A percentile compares a stretch with the other conserved stretches of the same genome.
Evolutionary conservation across 92 coral and sea anemone species (phyloP).

Genomic region (Epizoanthus rinbou): DNA sequence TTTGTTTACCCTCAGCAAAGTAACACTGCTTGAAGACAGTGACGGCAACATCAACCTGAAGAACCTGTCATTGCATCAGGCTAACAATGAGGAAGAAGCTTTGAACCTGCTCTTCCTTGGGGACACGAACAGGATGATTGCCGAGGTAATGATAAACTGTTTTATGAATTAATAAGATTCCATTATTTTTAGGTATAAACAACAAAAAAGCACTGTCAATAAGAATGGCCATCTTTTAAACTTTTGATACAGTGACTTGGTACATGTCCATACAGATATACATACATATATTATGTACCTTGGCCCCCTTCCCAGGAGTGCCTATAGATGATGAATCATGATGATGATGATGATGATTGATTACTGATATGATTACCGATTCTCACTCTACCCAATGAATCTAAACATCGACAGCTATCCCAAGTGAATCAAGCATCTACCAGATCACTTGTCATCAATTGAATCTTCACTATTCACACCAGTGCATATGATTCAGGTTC

Average conservation of each 20-base stretch:
- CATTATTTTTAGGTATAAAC: not conserved
- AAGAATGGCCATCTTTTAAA: not conserved
- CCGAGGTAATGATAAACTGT: conserved; percentile 68
- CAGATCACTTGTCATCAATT: conserved; percentile 76
- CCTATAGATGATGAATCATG: too few species aligned
- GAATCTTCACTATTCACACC: conserved; percentile 92
- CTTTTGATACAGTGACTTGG: too few species aligned
- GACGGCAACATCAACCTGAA: conserved; percentile 88
- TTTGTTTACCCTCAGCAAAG: conserved; percentile 65
- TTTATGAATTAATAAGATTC: not conserved
- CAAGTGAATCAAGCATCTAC: conserved; percentile 99
- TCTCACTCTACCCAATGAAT: too few species aligned
- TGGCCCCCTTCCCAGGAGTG: too few species aligned
- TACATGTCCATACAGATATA: too few species aligned
- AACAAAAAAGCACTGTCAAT: not conserved
- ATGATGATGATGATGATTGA: too few species aligned
- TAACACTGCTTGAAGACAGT: conserved; percentile 89
- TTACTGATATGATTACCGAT: too few species aligned
- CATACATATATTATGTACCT: too few species aligned
- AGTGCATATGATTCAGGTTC: conserved; percentile 67
- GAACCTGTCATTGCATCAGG: conserved; percentile 91
- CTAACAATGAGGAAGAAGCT: conserved; percentile 97
- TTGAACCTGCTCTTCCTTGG: conserved; percentile 94
- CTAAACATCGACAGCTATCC: conserved; percentile 40
- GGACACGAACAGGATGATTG: conserved; percentile 98